These are phyloP conservation scores for Boloria selene DNA, from an alignment of 2,888 invertebrate species.

Conservation along the genomic window DNA sequence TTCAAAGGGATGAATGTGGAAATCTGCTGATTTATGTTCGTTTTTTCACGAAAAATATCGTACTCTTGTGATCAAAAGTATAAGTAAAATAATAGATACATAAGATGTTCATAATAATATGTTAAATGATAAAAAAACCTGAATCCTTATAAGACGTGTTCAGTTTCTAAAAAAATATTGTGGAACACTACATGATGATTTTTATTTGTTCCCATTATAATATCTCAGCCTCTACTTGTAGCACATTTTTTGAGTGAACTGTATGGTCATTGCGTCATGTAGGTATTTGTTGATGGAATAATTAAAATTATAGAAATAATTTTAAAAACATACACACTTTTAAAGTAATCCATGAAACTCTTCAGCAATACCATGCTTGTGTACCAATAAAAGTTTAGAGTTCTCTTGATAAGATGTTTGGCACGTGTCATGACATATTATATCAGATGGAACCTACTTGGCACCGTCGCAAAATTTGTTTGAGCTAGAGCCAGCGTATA, in stretches of 20 bases:
- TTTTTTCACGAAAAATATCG: conserved; percentile 18
- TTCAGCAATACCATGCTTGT: not conserved
- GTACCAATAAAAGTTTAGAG: conserved; percentile 7
- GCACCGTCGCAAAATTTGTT: conserved; percentile 10
- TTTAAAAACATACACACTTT: no score
- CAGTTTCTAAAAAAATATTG: no score
- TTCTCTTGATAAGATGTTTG: conserved; percentile 14
- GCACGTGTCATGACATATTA: conserved; percentile 20
- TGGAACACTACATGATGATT: no score
- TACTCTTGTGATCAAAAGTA: conserved; percentile 2
- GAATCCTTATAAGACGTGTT: no score
- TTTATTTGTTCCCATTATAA: no score
- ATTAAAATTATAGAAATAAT: no score
- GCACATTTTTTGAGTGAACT: no score
- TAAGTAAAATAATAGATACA: conserved; percentile 28
- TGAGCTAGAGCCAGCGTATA: conserved; percentile 17
- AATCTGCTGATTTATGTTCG: conserved; percentile 24
- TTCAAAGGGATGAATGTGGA: conserved; percentile 32
- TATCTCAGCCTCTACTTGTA: no score
- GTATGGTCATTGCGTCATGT: no score
- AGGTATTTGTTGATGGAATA: no score
- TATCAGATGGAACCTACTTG: conserved; percentile 21
- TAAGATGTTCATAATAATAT: not conserved
- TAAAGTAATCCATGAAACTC: not conserved
- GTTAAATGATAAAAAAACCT: no score